A percentile compares a stretch with the other conserved stretches of the same genome.
Conservation (phyloP, 1,140 invertebrate genomes). For the Drosophila pachea region DNA sequence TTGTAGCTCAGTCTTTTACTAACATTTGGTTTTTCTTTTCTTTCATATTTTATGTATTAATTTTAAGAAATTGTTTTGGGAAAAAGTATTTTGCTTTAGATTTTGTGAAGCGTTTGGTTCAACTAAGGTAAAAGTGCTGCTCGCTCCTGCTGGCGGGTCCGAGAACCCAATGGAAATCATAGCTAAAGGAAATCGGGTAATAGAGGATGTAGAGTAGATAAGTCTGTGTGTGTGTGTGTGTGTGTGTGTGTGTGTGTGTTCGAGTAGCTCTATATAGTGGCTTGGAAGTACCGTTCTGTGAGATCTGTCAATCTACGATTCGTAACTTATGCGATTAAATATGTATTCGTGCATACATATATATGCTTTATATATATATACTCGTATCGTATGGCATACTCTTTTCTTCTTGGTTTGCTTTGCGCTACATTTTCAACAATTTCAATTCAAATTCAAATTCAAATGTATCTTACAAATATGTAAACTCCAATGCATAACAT, state of each 20-base stretch:
- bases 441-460: constrained; percentile 57
- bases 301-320: constrained; percentile 44
- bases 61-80: constrained; percentile 31
- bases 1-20: constrained; percentile 78
- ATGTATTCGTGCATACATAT: constrained; percentile 23
- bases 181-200: background rate
- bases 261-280: constrained; percentile 73
- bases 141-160: constrained; percentile 12
- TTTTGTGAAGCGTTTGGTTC: constrained; percentile 37
- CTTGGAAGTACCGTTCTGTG: constrained; percentile 71
- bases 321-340: constrained; percentile 66
- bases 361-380: constrained; percentile 24
- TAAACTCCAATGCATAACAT: constrained; percentile 69
- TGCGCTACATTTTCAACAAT: constrained; percentile 72
- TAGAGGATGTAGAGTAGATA: constrained; percentile 23
- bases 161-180: background rate
- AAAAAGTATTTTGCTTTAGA: constrained; percentile 36
- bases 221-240: constrained; percentile 40
- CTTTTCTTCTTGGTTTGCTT: constrained; percentile 30
- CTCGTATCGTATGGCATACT: constrained; percentile 28
- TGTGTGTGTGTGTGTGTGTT: constrained; percentile 44
- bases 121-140: constrained; percentile 19
- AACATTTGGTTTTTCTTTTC: constrained; percentile 65
- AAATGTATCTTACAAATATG: constrained; percentile 59
- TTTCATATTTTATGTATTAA: constrained; percentile 29